phyloP scores from a whole-genome alignment of 2,113 vertebrate species.

The Gymnobelideus leadbeateri region DNA sequence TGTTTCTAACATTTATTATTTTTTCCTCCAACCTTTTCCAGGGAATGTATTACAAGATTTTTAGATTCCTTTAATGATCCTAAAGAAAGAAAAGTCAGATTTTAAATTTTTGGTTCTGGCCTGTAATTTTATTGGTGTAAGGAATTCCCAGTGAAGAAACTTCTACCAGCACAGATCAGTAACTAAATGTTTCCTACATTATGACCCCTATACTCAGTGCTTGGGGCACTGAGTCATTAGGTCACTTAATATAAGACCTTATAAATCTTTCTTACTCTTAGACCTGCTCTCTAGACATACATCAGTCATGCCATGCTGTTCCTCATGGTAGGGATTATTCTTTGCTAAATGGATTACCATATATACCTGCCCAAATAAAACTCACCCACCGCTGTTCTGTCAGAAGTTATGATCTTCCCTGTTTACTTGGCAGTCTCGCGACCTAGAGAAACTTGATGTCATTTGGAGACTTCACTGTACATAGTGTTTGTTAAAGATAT shows the following conservation, averaged over 20 bases:
- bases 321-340: neutral
- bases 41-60: constrained; percentile 12
- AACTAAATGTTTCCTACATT: neutral
- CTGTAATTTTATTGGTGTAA: neutral
- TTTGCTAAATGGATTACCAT: neutral
- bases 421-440: neutral
- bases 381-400: neutral
- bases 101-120: neutral
- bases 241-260: neutral
- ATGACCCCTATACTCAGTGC: neutral
- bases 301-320: neutral
- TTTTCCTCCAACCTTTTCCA: neutral
- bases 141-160: neutral
- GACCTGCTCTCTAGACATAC: neutral
- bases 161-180: neutral
- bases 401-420: neutral
- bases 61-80: neutral
- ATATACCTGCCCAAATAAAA: neutral
- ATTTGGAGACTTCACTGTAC: neutral
- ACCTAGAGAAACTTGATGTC: neutral
- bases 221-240: neutral
- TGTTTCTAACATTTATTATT: neutral
- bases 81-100: neutral
- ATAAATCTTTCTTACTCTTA: neutral
- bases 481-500: neutral